Evolutionary conservation across 1,140 invertebrate species (phyloP).

Genomic region (Carposina sasakii): DNA sequence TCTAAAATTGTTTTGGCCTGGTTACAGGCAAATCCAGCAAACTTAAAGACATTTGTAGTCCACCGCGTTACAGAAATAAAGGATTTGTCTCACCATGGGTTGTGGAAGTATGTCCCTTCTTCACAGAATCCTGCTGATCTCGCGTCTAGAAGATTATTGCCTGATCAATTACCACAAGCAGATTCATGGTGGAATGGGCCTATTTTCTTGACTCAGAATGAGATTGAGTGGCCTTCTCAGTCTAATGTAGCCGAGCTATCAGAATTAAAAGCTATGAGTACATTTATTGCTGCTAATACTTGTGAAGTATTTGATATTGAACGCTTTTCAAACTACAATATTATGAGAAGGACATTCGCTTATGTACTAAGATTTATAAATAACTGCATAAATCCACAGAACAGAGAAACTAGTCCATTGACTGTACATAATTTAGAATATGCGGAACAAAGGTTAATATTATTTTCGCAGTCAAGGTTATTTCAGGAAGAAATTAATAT

Average conservation of each 20-base stretch:
- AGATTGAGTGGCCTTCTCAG: background rate
- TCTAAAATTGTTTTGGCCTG: background rate
- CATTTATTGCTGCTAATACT: background rate
- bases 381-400: conserved; percentile 5
- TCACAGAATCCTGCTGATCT: background rate
- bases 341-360: background rate
- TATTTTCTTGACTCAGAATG: background rate
- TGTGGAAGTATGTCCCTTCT: background rate
- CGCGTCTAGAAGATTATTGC: background rate
- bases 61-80: background rate
- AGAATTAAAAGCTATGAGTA: background rate
- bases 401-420: background rate
- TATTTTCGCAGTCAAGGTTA: background rate
- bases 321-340: background rate
- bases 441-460: background rate
- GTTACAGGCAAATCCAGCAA: background rate
- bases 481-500: conserved; percentile 1
- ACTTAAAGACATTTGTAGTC: background rate
- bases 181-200: background rate
- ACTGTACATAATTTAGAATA: conserved; percentile 1
- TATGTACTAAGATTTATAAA: conserved; percentile 3
- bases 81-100: background rate
- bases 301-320: background rate
- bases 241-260: background rate
- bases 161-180: background rate